Evolutionary conservation across 2,888 invertebrate species (phyloP).

Genomic region (Meliscaeva auricollis): DNA sequence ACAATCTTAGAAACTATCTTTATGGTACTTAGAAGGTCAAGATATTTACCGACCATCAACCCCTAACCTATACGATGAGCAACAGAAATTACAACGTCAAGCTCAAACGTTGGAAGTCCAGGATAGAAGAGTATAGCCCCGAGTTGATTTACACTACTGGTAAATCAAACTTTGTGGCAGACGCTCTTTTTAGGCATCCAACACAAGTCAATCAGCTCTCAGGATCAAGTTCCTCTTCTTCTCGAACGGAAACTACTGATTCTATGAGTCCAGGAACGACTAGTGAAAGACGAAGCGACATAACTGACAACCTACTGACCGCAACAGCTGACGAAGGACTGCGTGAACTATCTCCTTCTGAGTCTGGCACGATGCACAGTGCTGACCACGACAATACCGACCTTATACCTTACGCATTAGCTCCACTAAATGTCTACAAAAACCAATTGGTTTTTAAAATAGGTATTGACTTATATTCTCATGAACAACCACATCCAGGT

Average conservation of each 20-base stretch:
- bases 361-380: constrained; percentile 17
- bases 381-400: background rate
- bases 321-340: constrained; percentile 10
- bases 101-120: constrained; percentile 23
- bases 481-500: constrained; percentile 9
- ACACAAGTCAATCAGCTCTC: constrained; percentile 22
- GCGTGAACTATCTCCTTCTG: background rate
- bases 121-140: constrained; percentile 55
- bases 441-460: constrained; percentile 12
- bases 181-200: constrained; percentile 11
- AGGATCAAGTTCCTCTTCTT: background rate
- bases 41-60: too few species aligned
- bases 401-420: background rate
- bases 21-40: constrained; percentile 7
- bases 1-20: constrained; percentile 15
- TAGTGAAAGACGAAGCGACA: too few species aligned
- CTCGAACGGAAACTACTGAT: background rate
- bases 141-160: background rate
- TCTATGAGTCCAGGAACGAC: background rate
- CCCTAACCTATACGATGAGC: constrained; percentile 4
- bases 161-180: constrained; percentile 17
- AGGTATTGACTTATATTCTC: background rate
- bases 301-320: too few species aligned
- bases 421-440: background rate
- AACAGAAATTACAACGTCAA: constrained; percentile 30